Percentiles rank a stretch among this genome's conserved stretches.
Evolutionary conservation across 2,797 vertebrate genomes (phyloP).

Genomic region (Nothura maculosa): DNA sequence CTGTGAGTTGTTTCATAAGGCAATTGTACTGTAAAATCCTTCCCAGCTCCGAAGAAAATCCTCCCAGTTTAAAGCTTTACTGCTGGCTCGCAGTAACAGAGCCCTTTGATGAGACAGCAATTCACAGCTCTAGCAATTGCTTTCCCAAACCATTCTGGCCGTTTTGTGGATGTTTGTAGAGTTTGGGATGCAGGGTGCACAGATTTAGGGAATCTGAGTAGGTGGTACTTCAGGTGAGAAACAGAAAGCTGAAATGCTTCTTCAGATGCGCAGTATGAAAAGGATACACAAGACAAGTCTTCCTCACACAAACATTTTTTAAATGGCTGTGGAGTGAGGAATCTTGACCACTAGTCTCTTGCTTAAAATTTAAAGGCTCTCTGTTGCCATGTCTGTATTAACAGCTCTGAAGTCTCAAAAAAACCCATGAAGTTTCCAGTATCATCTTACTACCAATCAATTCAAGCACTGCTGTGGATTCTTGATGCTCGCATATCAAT

Average conservation of each 20-base stretch:
- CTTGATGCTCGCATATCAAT: neutral
- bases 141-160: no score
- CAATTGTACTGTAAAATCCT: neutral
- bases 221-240: neutral
- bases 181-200: neutral
- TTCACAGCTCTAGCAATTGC: neutral
- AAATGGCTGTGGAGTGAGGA: neutral
- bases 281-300: neutral
- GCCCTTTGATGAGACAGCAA: neutral
- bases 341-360: neutral
- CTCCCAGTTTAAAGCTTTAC: neutral
- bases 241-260: neutral
- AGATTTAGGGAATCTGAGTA: neutral
- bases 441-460: neutral
- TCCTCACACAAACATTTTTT: neutral
- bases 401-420: neutral
- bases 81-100: neutral
- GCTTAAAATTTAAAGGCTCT: neutral
- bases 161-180: no score
- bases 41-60: neutral
- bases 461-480: neutral
- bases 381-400: accelerated
- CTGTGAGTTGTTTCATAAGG: neutral
- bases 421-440: neutral
- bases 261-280: neutral